A percentile compares a stretch with the other conserved stretches of the same genome.
Evolutionary conservation across 1,140 invertebrate genomes (phyloP).

Genomic region (Sitobion miscanthi): DNA sequence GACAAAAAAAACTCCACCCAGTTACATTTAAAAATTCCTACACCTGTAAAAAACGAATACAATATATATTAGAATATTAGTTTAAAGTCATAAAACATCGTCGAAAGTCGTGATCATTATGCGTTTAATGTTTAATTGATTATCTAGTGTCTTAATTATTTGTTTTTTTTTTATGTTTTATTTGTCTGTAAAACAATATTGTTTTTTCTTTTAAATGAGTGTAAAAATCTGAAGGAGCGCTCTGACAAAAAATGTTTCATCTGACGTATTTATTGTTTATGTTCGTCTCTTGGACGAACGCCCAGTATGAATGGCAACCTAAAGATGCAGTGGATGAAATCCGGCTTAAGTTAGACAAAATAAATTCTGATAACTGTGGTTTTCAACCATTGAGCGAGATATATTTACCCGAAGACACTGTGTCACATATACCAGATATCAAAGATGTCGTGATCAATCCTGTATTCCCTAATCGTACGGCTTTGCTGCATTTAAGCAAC

Average conservation of each 20-base stretch:
- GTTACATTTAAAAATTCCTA: slow-evolving; percentile 49
- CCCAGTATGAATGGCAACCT: slow-evolving; percentile 87
- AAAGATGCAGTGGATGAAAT: slow-evolving; percentile 90
- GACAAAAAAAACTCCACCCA: slow-evolving; percentile 50
- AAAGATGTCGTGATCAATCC: slow-evolving; percentile 95
- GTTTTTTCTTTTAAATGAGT: neutral
- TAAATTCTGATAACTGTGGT: slow-evolving; percentile 84
- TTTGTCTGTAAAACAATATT: neutral
- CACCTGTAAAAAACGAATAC: neutral
- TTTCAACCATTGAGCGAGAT: slow-evolving; percentile 85
- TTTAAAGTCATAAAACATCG: neutral
- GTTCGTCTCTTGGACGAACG: slow-evolving; percentile 60
- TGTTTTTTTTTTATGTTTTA: neutral
- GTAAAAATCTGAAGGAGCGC: neutral
- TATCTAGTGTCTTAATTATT: neutral
- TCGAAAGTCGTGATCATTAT: neutral
- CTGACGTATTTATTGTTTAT: neutral
- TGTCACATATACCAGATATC: slow-evolving; percentile 92
- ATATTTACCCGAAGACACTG: slow-evolving; percentile 79
- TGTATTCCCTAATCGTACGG: slow-evolving; percentile 92
- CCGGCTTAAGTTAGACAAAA: slow-evolving; percentile 77
- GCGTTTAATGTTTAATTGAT: too few species aligned
- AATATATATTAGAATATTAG: neutral
- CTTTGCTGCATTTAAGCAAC: slow-evolving; percentile 91
- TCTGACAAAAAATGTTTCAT: slow-evolving; percentile 21